These are phyloP conservation scores for Anastatus disparis DNA, from an alignment of 1,140 invertebrate species.

Conservation along the genomic window DNA sequence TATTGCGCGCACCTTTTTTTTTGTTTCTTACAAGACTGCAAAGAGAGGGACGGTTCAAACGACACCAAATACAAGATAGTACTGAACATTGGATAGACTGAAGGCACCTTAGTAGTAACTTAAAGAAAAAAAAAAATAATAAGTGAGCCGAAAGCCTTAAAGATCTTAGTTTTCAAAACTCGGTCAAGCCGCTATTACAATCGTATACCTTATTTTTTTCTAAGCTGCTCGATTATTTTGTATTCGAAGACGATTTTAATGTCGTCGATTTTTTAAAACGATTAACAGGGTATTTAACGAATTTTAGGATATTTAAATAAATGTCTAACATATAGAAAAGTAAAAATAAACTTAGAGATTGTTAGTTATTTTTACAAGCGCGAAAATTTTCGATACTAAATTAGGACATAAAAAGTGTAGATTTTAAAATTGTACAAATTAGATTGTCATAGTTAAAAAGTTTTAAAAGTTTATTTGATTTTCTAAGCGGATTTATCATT, in stretches of 20 bases:
- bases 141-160: slow-evolving; percentile 5
- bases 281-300: slow-evolving; percentile 12
- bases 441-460: background rate
- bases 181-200: slow-evolving; percentile 50
- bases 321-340: slow-evolving; percentile 1
- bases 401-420: background rate
- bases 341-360: slow-evolving; percentile 20
- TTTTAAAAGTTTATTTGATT: background rate
- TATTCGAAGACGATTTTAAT: background rate
- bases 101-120: slow-evolving; percentile 68
- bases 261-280: background rate
- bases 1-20: background rate
- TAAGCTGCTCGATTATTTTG: slow-evolving; percentile 25
- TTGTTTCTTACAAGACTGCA: slow-evolving; percentile 62
- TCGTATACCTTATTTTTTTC: background rate
- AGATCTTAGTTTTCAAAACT: too few species aligned
- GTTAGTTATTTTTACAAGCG: slow-evolving; percentile 35
- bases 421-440: slow-evolving; percentile 9
- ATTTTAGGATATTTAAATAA: background rate
- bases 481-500: too few species aligned
- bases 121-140: slow-evolving; percentile 54
- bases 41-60: slow-evolving; percentile 66
- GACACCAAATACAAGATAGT: slow-evolving; percentile 70
- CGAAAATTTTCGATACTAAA: slow-evolving; percentile 10
- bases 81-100: slow-evolving; percentile 69